Evolutionary conservation across 2,888 invertebrate species (phyloP).

Genomic region (Gibbula magus): DNA sequence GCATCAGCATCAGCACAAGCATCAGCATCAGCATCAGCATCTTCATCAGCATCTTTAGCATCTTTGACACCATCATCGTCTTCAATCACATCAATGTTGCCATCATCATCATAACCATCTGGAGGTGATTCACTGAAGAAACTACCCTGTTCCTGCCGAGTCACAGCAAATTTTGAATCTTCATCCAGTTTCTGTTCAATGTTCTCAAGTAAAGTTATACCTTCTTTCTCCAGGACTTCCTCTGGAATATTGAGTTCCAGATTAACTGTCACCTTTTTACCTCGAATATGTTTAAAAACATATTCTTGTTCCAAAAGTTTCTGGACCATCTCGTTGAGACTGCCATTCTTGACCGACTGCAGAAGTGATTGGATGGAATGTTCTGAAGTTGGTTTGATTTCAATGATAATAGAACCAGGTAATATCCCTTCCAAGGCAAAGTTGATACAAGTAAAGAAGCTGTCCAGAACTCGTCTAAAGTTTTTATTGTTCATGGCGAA

Average conservation of each 20-base stretch:
- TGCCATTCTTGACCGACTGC: neutral
- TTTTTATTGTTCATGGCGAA: neutral
- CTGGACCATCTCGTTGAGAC: neutral
- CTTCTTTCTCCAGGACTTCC: neutral
- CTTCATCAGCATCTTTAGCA: no score
- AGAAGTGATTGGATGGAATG: neutral
- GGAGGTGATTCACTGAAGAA: no score
- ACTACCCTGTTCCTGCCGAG: no score
- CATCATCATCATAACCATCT: no score
- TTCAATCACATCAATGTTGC: no score
- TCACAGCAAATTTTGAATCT: neutral
- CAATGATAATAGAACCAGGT: neutral
- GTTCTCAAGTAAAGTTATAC: neutral
- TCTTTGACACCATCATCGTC: no score
- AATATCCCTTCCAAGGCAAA: neutral
- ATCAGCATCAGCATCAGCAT: no score
- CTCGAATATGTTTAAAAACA: neutral
- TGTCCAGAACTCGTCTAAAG: neutral
- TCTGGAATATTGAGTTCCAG: neutral
- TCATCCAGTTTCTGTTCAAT: neutral
- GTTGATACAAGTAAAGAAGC: neutral
- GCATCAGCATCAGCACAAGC: no score
- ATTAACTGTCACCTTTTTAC: neutral
- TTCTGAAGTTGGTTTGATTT: neutral
- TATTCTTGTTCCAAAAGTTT: neutral